A percentile compares a stretch with the other conserved stretches of the same genome.
These are phyloP conservation scores for Nemapogon koenigi DNA, from an alignment of 2,888 invertebrate species.

Conservation along the genomic window DNA sequence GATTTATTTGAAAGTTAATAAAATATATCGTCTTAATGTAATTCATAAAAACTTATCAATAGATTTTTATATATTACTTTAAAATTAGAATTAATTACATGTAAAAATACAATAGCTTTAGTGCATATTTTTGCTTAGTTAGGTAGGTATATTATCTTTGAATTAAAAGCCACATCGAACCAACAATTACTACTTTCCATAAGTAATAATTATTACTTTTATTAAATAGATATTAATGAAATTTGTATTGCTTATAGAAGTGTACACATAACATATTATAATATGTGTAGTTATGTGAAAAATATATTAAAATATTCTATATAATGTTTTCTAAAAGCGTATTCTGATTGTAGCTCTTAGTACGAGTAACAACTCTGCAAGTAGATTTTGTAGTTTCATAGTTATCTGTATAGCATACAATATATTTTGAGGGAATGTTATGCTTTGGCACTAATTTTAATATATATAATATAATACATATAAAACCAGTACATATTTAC, in stretches of 20 bases:
- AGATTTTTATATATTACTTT: slow-evolving; percentile 26
- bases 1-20: slow-evolving; percentile 15
- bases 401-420: not conserved
- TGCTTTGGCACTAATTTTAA: slow-evolving; percentile 62
- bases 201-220: not conserved
- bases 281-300: too few species aligned
- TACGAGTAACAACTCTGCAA: too few species aligned
- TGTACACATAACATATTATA: too few species aligned
- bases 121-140: slow-evolving; percentile 35
- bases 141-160: too few species aligned
- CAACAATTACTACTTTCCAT: too few species aligned
- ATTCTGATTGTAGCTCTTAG: too few species aligned
- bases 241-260: too few species aligned
- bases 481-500: slow-evolving; percentile 52
- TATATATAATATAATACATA: slow-evolving; percentile 47
- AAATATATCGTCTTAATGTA: slow-evolving; percentile 26
- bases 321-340: too few species aligned
- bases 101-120: slow-evolving; percentile 47
- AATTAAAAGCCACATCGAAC: too few species aligned
- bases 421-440: slow-evolving; percentile 28
- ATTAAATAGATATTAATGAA: too few species aligned
- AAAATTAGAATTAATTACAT: slow-evolving; percentile 45
- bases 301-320: too few species aligned
- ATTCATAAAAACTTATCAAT: slow-evolving; percentile 41
- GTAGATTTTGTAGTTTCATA: too few species aligned